Evolutionary conservation across 2,888 invertebrate species (phyloP), one percentile per base, ranked within the genome.

Genomic region (Tinea semifulvella): DNA sequence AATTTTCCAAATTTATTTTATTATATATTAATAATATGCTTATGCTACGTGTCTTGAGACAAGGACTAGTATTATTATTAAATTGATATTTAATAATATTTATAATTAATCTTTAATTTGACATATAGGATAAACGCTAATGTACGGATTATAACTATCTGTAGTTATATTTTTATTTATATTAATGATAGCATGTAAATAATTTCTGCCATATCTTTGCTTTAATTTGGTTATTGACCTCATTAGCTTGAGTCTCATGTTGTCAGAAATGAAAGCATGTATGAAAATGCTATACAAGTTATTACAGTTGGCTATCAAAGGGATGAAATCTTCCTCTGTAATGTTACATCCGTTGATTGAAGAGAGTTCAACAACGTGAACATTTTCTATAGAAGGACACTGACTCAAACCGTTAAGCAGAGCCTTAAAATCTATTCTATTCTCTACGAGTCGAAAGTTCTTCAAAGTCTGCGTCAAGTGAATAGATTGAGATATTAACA

Each of bases 301-400:
- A 7, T 47, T 42, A 61, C 72, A 73, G 35, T 63, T 56, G 45
- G 62, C 50, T 45, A 76, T 56, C 40, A 77, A 18, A 14, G 16
- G 16, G 8, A 11, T n/a, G 2, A 36, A 36, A 36, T 36, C 36
- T 8, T 31, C 31, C 31, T 18, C 18, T 10, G 17, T 4, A 6
- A 36, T 10, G 18, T 16, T 36, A 36, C 18, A 36, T 8, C 18
- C 18, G 18, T 36, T 36, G n/a, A 16, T 18, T 10, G 7, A 36
- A n/a, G 36, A 36, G 18, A 16, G 18, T 7, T 36, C 36, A 2
- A 18, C 18, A 16, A 36, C 18, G 52, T 63, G 55, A 48, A 77
- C 56, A 57, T 71, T 76, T 60, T 76, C 72, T 51, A 77, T 55
- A 18, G 52, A 58, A 18, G 44, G 52, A 57, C 71, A 70, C 52